Conservation (phyloP, 2,888 invertebrate genomes). For the Tanaodytes sp. region DNA sequence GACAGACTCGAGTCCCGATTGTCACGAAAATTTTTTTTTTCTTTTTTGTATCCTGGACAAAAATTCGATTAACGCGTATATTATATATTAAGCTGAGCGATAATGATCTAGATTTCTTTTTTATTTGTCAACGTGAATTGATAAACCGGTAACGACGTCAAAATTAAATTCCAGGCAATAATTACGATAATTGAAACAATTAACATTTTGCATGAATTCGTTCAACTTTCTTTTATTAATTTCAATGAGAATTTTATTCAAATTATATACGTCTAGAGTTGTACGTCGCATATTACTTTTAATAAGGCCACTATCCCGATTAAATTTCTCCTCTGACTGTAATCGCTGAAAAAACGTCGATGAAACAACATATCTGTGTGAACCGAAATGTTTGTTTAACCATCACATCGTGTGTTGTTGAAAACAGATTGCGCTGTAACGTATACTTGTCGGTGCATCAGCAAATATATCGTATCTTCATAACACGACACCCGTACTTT, state of each 20-base stretch:
- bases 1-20: conserved; percentile 32
- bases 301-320: no score
- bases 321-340: not conserved
- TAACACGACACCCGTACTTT: conserved; percentile 49
- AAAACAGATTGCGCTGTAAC: conserved; percentile 41
- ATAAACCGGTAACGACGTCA: no score
- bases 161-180: no score
- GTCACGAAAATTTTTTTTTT: conserved; percentile 28
- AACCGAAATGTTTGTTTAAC: conserved; percentile 42
- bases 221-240: not conserved
- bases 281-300: no score
- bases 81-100: conserved; percentile 29
- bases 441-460: conserved; percentile 42
- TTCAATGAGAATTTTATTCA: not conserved
- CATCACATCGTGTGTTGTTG: conserved; percentile 25
- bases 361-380: conserved; percentile 45
- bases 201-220: not conserved
- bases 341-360: conserved; percentile 14
- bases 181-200: not conserved
- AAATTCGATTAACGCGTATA: conserved; percentile 28
- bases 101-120: conserved; percentile 29
- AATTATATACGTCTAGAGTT: no score
- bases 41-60: conserved; percentile 23
- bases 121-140: no score
- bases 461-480: conserved; percentile 50